Evolutionary conservation across 2,888 invertebrate species (phyloP).

Genomic region (Drosophila stalkeri): DNA sequence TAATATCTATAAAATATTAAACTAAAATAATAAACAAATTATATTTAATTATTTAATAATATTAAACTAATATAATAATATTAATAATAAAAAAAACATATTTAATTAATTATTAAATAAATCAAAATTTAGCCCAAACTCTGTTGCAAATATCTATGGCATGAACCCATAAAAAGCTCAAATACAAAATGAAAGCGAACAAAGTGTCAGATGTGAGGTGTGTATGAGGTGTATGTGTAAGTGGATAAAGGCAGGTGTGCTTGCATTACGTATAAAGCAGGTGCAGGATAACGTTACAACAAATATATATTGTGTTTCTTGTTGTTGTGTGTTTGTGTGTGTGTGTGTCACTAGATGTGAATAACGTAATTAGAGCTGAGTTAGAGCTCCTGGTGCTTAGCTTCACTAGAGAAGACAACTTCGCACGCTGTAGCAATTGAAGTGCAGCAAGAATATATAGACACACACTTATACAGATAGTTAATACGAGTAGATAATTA

Average conservation of each 20-base stretch:
- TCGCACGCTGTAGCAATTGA: background rate
- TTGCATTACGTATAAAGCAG: slow-evolving; percentile 32
- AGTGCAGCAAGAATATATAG: slow-evolving; percentile 25
- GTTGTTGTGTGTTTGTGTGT: background rate
- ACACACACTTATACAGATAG: slow-evolving; percentile 1
- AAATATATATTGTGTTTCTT: background rate
- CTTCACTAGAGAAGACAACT: slow-evolving; percentile 1
- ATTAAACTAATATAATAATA: too few species aligned
- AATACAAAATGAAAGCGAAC: slow-evolving; percentile 2
- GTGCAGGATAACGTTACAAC: slow-evolving; percentile 31
- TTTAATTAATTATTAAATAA: background rate
- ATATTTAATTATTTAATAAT: too few species aligned
- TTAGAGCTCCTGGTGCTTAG: slow-evolving; percentile 21
- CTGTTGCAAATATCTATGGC: background rate
- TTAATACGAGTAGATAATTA: slow-evolving; percentile 2
- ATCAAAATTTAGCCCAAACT: background rate
- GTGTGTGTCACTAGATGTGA: slow-evolving; percentile 10
- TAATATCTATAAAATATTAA: too few species aligned
- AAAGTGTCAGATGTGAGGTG: slow-evolving; percentile 2
- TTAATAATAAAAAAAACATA: background rate
- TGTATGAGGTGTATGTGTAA: background rate
- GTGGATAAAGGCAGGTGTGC: background rate
- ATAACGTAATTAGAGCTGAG: slow-evolving; percentile 36
- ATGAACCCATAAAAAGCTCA: background rate
- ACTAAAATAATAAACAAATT: too few species aligned